Base-by-base conservation (phyloP, 2,113 vertebrate genomes). In the Gulo gulo region DNA sequence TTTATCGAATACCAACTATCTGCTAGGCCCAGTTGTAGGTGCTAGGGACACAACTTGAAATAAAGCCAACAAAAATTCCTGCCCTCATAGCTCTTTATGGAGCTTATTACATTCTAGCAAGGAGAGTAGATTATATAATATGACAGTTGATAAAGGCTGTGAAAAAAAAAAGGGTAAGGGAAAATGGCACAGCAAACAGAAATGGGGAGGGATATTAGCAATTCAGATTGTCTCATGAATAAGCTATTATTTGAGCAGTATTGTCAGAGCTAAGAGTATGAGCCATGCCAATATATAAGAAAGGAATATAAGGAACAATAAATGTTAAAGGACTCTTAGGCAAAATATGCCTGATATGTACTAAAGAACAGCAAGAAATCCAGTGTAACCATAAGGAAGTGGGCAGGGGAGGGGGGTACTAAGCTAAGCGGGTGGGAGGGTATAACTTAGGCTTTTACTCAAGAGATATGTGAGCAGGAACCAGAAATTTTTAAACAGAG, bases 41-140 rank as follows among this genome's bases (percentile, higher is more conserved):
- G 61, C 12, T 50, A 0, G 29, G 12, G n/a, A 45, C 1, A 26
- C 50, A 96, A 80, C 20, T 90, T 71, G 34, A 31, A 80, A 76
- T 24, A 92, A 88, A 94, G 59, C 31, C 88, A 97, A 95, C 52
- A 92, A 80, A 95, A 91, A 47, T 47, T 69, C 26, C 71, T 67
- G 12, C 16, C 71, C 42, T 89, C 50, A 63, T 16, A 76, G 34
- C 47, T 87, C 83, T 9, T 74, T 52, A 80, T 59, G 39, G 39
- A 84, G 61, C 78, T 76, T 91, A 45, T 14, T 65, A 65, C 63
- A 90, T 76, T 85, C 36, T 87, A 90, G 39, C 42, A 69, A 87
- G 13, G 24, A n/a, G 21, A 55, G 21, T 21, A 93, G 50, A 78
- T 87, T 91, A 95, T 76, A 45, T n/a, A 69, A 89, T 21, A 81